Percentiles rank a stretch among this genome's conserved stretches.
Conservation (phyloP, 2,113 vertebrate species). For the Paradoxurus hermaphroditus region DNA sequence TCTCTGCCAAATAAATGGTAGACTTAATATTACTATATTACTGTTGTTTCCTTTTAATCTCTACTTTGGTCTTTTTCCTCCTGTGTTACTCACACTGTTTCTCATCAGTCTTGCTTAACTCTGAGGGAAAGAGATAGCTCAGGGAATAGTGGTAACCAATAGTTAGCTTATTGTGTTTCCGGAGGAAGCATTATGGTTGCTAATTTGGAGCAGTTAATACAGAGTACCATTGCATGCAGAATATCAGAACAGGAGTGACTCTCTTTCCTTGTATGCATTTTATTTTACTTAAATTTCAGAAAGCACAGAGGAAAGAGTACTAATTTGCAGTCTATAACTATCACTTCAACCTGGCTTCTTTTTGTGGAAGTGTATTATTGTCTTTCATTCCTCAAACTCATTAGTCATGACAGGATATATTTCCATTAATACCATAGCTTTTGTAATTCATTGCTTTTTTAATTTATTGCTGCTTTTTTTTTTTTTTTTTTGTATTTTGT, state of each 20-base stretch:
- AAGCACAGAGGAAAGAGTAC: neutral
- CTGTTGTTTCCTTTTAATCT: neutral
- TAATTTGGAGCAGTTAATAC: neutral
- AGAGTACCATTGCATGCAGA: neutral
- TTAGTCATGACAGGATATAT: neutral
- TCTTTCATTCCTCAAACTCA: neutral
- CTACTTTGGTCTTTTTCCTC: neutral
- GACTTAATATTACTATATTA: neutral
- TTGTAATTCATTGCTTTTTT: neutral
- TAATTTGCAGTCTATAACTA: neutral
- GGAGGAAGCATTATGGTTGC: neutral
- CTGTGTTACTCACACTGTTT: neutral
- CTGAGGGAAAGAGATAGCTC: neutral
- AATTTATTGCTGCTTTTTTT: neutral
- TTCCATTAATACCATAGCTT: neutral
- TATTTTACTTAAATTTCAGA: slow-evolving; percentile 4
- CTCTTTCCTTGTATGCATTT: neutral
- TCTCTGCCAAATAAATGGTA: neutral
- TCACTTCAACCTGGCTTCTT: neutral
- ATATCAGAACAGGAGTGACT: neutral
- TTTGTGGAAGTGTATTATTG: neutral
- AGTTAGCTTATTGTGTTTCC: neutral
- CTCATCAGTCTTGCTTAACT: neutral
- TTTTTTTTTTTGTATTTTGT: neutral
- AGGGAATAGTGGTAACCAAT: neutral